Base-by-base conservation (phyloP, 2,113 vertebrate genomes). In the Carassius carassius region DNA sequence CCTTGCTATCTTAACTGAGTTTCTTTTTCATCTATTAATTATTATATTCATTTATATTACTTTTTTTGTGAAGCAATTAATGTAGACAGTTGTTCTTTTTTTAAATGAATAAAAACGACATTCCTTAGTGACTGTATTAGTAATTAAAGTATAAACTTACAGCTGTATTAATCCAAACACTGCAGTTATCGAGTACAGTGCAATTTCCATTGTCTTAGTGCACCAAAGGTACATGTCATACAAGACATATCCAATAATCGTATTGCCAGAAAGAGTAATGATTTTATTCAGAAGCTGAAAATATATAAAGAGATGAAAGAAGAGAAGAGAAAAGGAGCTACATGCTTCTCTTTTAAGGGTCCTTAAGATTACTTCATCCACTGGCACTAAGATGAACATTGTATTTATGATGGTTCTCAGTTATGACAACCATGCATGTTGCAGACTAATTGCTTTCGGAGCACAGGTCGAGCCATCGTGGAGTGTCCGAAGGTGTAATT, bases 231-330 rank as follows among this genome's bases (percentile, higher is more conserved):
- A 86, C 74, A 80, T 89, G 83, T 73, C 72, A 84, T 76, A 86
- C 77, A 29, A 83, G 86, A 89, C 88, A 89, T 88, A 87, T 89
- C 85, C 88, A 93, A 93, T 94, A 94, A 91, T 91, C 85, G 85
- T 60, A 89, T 82, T 83, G 93, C 89, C 93, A 92, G 54, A 81
- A 86, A 91, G 92, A 94, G 89, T 90, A 87, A 94, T 91, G 62
- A 87, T 84, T 85, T 92, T 88, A 94, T 93, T 94, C 93, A 83
- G 89, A 78, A 76, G 85, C 88, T 91, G 92, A 94, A 93, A 94
- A 94, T 94, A 92, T 92, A 91, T 93, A 93, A 94, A 90, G 82
- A 91, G 89, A 80, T 86, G n/a, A 37, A 4, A 37, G 5, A 37
- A 37, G 35, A 37, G 35, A 37, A 37, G 35, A 37, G 35, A 37